Evolutionary conservation across 2,888 invertebrate species (phyloP).

Genomic region (Tholera decimalis): DNA sequence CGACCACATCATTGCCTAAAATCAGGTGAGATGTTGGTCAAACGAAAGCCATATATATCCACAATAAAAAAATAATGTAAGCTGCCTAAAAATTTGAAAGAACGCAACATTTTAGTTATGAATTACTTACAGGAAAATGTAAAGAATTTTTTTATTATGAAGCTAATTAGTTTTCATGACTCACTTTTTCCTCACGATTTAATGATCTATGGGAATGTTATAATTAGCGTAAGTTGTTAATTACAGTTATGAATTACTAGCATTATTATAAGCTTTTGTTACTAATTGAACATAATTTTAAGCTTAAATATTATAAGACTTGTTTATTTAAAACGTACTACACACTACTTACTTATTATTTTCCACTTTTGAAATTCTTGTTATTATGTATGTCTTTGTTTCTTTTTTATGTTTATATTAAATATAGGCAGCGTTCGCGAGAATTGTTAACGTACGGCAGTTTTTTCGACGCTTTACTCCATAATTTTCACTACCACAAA

Average conservation of each 20-base stretch:
- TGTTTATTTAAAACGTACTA: too few relatives aligned
- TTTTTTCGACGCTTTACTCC: too few relatives aligned
- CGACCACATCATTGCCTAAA: not conserved
- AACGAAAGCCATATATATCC: too few relatives aligned
- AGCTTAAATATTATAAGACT: not conserved
- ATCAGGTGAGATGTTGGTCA: not conserved
- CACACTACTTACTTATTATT: too few relatives aligned
- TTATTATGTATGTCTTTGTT: too few relatives aligned
- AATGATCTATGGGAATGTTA: slow-evolving; percentile 22
- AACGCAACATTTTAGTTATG: slow-evolving; percentile 7
- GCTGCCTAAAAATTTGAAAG: not conserved
- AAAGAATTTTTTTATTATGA: not conserved
- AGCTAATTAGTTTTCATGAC: slow-evolving; percentile 44
- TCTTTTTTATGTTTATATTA: too few relatives aligned
- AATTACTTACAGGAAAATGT: slow-evolving; percentile 16
- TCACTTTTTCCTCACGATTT: slow-evolving; percentile 15
- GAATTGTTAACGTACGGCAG: too few relatives aligned
- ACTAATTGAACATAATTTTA: not conserved
- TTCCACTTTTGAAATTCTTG: too few relatives aligned
- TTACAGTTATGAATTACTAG: not conserved
- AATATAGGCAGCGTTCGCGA: too few relatives aligned
- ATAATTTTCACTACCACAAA: too few relatives aligned
- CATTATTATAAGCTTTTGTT: not conserved
- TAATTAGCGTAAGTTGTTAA: slow-evolving; percentile 8
- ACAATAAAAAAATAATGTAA: not conserved